Conservation (phyloP, 1,140 invertebrate genomes). For the Scaptomyza montana region DNA sequence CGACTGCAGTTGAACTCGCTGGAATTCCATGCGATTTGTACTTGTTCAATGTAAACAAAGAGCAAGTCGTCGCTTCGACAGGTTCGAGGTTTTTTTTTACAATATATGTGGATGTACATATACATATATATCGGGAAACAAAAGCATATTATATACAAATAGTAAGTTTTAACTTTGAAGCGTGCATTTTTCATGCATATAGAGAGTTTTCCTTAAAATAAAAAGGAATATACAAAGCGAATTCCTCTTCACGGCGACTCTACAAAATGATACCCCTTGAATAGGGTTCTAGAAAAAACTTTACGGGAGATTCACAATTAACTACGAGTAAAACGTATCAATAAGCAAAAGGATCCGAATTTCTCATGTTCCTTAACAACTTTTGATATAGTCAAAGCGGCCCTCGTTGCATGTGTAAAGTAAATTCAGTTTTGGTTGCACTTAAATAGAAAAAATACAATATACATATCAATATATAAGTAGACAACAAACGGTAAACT, state of each 20-base stretch:
- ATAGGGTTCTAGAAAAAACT: too few species aligned
- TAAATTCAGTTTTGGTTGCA: constrained; percentile 33
- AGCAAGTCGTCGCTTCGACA: constrained; percentile 28
- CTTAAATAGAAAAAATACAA: constrained; percentile 13
- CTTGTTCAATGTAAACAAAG: constrained; percentile 61
- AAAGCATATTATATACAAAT: constrained; percentile 30
- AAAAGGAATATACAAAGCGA: too few species aligned
- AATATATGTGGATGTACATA: constrained; percentile 25
- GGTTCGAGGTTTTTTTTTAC: constrained; percentile 40
- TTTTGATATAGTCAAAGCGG: neutral
- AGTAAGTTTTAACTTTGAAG: neutral
- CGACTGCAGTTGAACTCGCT: constrained; percentile 65
- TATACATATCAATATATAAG: neutral
- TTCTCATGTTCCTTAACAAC: neutral
- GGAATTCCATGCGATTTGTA: constrained; percentile 60
- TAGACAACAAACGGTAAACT: neutral
- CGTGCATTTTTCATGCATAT: constrained; percentile 20
- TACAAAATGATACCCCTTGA: too few species aligned
- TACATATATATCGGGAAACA: constrained; percentile 61
- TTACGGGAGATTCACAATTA: too few species aligned
- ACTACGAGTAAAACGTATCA: too few species aligned
- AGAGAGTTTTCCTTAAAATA: neutral
- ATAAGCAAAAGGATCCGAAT: neutral
- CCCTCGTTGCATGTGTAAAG: constrained; percentile 43
- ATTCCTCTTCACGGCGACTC: too few species aligned